These are phyloP conservation scores for Procapra przewalskii DNA, from an alignment of 2,113 vertebrate species.

Conservation along the genomic window DNA sequence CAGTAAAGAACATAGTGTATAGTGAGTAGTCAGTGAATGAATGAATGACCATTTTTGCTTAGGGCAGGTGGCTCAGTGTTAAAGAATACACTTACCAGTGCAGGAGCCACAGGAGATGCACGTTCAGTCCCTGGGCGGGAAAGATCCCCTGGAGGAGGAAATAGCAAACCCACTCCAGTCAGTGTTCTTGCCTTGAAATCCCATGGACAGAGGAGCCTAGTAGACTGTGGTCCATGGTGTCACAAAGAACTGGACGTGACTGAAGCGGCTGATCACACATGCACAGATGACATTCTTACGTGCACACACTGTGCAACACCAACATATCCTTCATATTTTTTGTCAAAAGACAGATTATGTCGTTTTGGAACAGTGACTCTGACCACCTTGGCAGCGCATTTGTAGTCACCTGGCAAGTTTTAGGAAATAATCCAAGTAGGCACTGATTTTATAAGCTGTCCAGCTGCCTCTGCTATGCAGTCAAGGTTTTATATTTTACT, in stretches of 20 bases:
- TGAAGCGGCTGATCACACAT: accelerated
- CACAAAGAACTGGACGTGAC: neutral
- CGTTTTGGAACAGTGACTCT: neutral
- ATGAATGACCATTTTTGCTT: neutral
- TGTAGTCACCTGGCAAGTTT: neutral
- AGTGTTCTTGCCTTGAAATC: neutral
- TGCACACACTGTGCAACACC: neutral
- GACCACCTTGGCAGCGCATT: neutral
- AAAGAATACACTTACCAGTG: neutral
- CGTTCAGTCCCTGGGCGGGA: neutral
- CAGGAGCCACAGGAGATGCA: neutral
- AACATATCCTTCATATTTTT: neutral
- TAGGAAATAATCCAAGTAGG: neutral
- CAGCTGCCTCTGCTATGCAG: neutral
- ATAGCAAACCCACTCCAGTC: neutral
- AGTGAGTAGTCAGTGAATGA: neutral
- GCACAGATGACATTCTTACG: accelerated
- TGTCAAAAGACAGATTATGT: neutral
- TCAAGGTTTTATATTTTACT: neutral
- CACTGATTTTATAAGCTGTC: neutral
- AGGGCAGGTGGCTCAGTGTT: neutral
- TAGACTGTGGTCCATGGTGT: neutral
- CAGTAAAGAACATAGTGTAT: neutral
- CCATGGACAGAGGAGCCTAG: neutral
- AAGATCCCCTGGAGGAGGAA: neutral